These are phyloP conservation scores for Sorex maritimensis DNA, from an alignment of 2,797 vertebrate genomes.

Conservation along the genomic window DNA sequence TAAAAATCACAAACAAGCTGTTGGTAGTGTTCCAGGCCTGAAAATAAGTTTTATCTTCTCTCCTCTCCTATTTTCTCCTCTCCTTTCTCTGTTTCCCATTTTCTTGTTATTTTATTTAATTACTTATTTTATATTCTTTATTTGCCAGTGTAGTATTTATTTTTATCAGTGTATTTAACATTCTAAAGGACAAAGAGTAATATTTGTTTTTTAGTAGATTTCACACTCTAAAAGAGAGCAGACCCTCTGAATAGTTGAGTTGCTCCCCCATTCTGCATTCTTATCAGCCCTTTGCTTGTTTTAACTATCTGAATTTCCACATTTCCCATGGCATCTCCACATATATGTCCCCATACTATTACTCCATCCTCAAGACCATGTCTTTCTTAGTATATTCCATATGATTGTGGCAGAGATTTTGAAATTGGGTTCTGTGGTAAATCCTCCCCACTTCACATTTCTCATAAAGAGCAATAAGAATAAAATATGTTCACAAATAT, in stretches of 20 bases:
- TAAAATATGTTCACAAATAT: slow-evolving; percentile 41
- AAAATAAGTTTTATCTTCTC: not conserved
- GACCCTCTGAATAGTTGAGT: not conserved
- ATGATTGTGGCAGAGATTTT: not conserved
- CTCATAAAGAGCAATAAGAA: not conserved
- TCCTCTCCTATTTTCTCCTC: not conserved
- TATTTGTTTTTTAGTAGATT: not conserved
- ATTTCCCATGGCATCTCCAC: not conserved
- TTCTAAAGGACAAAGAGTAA: not conserved
- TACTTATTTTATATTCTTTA: no score
- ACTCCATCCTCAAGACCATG: not conserved
- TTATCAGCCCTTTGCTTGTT: not conserved
- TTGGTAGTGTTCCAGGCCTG: not conserved
- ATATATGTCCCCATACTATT: not conserved
- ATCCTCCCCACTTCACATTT: not conserved
- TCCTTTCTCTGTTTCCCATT: not conserved
- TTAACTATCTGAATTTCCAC: no score
- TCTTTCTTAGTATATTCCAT: not conserved
- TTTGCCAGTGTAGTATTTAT: not conserved
- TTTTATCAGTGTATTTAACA: not conserved
- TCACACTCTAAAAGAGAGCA: not conserved
- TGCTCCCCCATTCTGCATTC: not conserved
- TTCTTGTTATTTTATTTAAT: not conserved
- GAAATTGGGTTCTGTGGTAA: not conserved
- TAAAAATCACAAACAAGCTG: slow-evolving; percentile 37